A percentile compares a stretch with the other conserved stretches of the same genome.
These are phyloP conservation scores for Leptobrachium leishanense DNA, from an alignment of 2,113 vertebrate species.

Conservation along the genomic window DNA sequence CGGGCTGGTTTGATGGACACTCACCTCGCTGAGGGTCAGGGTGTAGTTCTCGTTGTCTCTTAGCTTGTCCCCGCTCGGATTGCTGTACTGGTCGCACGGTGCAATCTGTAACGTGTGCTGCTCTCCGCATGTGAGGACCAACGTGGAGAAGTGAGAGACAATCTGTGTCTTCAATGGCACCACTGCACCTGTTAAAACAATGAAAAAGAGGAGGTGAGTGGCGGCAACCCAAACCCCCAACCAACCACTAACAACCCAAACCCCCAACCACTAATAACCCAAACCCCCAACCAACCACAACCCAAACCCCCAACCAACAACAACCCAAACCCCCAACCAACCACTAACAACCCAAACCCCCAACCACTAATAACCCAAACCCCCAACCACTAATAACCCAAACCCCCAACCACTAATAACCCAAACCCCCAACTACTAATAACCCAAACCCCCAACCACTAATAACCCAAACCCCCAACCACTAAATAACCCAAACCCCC, in stretches of 20 bases:
- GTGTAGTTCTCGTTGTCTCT: conserved; percentile 89
- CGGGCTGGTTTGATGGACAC: conserved; percentile 17
- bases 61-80: conserved; percentile 91
- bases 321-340: no score
- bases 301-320: no score
- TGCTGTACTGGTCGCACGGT: conserved; percentile 94
- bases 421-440: no score
- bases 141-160: conserved; percentile 93
- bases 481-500: no score
- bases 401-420: no score
- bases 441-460: no score
- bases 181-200: conserved; percentile 79
- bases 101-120: conserved; percentile 93
- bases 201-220: background rate
- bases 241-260: background rate
- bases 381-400: no score
- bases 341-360: no score
- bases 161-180: conserved; percentile 98
- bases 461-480: no score
- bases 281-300: no score
- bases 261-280: no score
- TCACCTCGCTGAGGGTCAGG: conserved; percentile 73
- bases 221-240: background rate
- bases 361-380: no score
- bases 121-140: conserved; percentile 89